Base-by-base conservation (phyloP, 2,797 vertebrate genomes). In the Erithacus rubecula region DNA sequence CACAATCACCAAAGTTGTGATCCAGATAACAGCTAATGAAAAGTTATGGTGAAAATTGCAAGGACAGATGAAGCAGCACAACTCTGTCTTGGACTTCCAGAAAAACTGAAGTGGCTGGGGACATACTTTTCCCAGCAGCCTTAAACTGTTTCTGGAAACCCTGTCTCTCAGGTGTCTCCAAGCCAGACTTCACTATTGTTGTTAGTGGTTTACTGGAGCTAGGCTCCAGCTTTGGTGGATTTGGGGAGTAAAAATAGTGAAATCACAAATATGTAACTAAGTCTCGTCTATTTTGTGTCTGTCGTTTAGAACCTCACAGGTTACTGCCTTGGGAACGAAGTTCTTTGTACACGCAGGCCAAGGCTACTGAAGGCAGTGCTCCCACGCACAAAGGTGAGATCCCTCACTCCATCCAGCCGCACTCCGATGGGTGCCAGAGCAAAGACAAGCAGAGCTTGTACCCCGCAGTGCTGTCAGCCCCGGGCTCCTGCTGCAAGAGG, bases 391-490 rank as follows among this genome's bases (percentile, higher is more conserved):
- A 21, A 27, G 43, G 60, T 43, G 47, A 24, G 46, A 53, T 14
- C 18, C 1, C 43, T 49, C 1, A 7, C 46, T 60, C 19, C 3
- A 4, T 43, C 27, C 53, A 14, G 63, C 55, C 5, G 0, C 41
- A 0, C 37, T 37, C 14, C 43, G 39, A 4, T 0, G 13, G 43
- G 12, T 10, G 53, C 52, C 64, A 15, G 22, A n/a, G 49, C 67
- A 26, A 36, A 55, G 47, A 4, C n/a, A 14, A 10, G 19, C 46
- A 9, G 32, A 46, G 30, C n/a, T 6, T 56, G 11, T 26, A 30
- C 24, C 1, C 34, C 6, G 71, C 70, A 11, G 49, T 1, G 30
- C 47, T 7, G 43, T 9, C n/a, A 46, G 15, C 27, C 27, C 11
- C 6, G 26, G 14, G 49, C 34, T 49, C n/a, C 70, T 5, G 32